These are phyloP conservation scores for Zaprionus capensis DNA, from an alignment of 1,140 invertebrate species.

Conservation along the genomic window DNA sequence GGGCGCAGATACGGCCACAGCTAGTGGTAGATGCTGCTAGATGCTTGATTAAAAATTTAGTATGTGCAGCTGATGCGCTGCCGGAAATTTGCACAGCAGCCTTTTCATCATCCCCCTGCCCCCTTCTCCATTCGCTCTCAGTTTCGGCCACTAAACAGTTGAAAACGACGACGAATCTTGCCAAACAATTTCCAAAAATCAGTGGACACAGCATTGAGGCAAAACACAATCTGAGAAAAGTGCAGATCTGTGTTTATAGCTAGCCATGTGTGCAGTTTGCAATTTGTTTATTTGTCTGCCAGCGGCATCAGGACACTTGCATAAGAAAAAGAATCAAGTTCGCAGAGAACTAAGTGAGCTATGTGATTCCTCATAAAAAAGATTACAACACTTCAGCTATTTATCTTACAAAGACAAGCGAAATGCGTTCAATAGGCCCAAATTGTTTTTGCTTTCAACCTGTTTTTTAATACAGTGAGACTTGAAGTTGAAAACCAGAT, in stretches of 20 bases:
- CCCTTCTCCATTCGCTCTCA: conserved; percentile 3
- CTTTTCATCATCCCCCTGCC: not conserved
- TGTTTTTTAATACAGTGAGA: not conserved
- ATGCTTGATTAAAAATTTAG: conserved; percentile 81
- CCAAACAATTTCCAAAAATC: conserved; percentile 50
- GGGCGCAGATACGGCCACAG: conserved; percentile 41
- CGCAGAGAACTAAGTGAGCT: not conserved
- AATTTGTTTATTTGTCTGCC: conserved; percentile 26
- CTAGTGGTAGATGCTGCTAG: conserved; percentile 35
- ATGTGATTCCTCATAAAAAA: not conserved
- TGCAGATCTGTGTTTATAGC: conserved; percentile 28
- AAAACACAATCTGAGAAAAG: conserved; percentile 24
- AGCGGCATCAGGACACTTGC: not conserved
- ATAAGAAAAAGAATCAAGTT: not conserved
- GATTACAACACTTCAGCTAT: not conserved
- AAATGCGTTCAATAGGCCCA: not conserved
- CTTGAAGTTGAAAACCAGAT: conserved; percentile 39
- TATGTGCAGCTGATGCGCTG: conserved; percentile 47
- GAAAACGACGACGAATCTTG: conserved; percentile 36
- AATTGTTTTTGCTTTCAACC: conserved; percentile 6
- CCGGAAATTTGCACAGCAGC: conserved; percentile 55
- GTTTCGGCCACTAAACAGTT: conserved; percentile 51
- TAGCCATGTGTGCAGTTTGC: conserved; percentile 12
- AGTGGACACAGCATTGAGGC: conserved; percentile 27
- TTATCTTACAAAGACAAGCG: not conserved